These are phyloP conservation scores for Parapsyche elsis DNA, from an alignment of 1,140 invertebrate species.

Conservation along the genomic window DNA sequence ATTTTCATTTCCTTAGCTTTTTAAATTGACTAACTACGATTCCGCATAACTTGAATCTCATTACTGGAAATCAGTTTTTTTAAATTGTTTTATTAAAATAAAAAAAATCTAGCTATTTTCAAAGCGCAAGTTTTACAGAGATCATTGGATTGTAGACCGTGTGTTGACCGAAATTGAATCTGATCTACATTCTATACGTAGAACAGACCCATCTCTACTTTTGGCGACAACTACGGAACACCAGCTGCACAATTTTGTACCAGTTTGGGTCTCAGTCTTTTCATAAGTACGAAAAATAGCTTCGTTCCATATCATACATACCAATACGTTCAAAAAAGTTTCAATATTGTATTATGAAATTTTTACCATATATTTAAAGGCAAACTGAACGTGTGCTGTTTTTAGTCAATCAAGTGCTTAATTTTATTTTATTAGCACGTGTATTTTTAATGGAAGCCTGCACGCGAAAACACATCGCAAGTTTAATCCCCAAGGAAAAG, in stretches of 20 bases:
- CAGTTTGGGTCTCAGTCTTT: not conserved
- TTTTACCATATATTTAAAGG: too few relatives aligned
- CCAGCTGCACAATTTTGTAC: conserved; percentile 13
- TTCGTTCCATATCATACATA: not conserved
- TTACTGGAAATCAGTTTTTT: too few relatives aligned
- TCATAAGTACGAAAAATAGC: not conserved
- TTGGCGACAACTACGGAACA: conserved; percentile 17
- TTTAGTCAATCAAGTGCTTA: not conserved
- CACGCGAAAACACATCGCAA: not conserved
- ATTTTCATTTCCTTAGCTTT: not conserved
- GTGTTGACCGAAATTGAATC: not conserved
- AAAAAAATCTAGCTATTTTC: too few relatives aligned
- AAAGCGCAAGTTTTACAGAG: too few relatives aligned
- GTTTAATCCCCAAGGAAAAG: not conserved
- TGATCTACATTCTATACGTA: not conserved
- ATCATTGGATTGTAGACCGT: too few relatives aligned
- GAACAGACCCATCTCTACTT: not conserved
- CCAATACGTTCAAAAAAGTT: not conserved
- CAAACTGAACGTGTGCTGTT: not conserved
- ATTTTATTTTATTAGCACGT: not conserved
- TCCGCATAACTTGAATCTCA: too few relatives aligned
- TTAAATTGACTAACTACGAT: too few relatives aligned
- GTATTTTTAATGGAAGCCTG: not conserved
- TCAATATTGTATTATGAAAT: conserved; percentile 19
- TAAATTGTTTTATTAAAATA: too few relatives aligned